Evolutionary conservation across 1,140 invertebrate species (phyloP), one percentile per base, ranked within the genome.

Genomic region (Aplysia californica): DNA sequence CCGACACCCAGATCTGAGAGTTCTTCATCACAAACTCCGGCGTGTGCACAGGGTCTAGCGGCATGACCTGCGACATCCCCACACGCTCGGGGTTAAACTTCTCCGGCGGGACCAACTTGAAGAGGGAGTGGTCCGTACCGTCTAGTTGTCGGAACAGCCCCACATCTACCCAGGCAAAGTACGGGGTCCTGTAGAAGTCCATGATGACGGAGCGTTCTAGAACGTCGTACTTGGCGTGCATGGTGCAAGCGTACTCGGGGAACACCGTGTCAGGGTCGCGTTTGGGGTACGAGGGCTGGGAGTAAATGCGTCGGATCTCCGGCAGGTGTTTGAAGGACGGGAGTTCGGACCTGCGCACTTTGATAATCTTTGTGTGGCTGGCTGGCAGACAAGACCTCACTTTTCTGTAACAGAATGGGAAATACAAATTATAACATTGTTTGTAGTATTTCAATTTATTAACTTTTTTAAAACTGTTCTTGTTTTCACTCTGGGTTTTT

Each of bases 181-280:
- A 85, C 41, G 83, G 82, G 1, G 84, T 86, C 23, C 77, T 75
- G 35, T 80, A 83, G 20, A 76, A 76, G 69, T 84, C 83, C 66
- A 70, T 65, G 15, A 76, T 64, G 0, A 80, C 77, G 3, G 81
- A 77, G 21, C 31, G 77, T 31, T 82, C 41, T 35, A 86, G 70
- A 29, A 86, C 61, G 71, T 87, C 86, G 76, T 85, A 86, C 66
- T 88, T 88, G 2, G 83, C 83, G 81, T 87, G 85, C 77, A 85
- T 86, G n/a, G 81, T 80, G 77, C 84, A 84, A 26, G 84, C 81
- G 44, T 87, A 87, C 31, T 80, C 80, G 3, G 83, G 58, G 58
- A 72, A 74, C 2, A 85, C 80, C 15, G 85, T 87, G 71, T 87
- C 85, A 56, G 86, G 86, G n/a, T 79, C 26, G 73, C 83, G 75